Evolutionary conservation across 2,888 invertebrate species (phyloP).

Genomic region (Lissonota sp.): DNA sequence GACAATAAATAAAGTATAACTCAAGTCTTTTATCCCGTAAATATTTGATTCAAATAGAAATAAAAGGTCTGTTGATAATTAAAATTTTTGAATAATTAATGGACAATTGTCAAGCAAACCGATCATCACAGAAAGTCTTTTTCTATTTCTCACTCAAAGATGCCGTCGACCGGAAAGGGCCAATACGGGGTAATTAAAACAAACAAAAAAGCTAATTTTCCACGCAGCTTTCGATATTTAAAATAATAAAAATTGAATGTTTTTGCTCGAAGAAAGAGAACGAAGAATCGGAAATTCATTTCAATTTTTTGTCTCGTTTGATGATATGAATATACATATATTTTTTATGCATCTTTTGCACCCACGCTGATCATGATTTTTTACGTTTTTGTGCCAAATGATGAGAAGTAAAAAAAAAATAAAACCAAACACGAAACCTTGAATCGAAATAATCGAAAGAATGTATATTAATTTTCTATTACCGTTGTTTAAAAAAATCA

Average conservation of each 20-base stretch:
- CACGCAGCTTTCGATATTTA: slow-evolving; percentile 63
- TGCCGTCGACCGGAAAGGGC: slow-evolving; percentile 71
- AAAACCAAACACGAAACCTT: slow-evolving; percentile 15
- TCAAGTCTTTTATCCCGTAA: background rate
- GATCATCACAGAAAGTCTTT: slow-evolving; percentile 44
- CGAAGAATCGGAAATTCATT: slow-evolving; percentile 10
- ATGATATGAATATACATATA: too few relatives aligned
- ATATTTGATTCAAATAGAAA: background rate
- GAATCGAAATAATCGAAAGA: background rate
- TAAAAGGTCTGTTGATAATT: background rate
- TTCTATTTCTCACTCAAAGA: slow-evolving; percentile 69
- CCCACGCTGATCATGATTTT: slow-evolving; percentile 34
- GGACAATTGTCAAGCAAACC: background rate
- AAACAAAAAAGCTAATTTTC: slow-evolving; percentile 59
- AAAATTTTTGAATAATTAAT: background rate
- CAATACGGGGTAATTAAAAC: slow-evolving; percentile 77
- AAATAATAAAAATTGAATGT: background rate
- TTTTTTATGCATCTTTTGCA: slow-evolving; percentile 54
- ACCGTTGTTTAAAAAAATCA: too few relatives aligned
- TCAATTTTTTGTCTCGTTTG: slow-evolving; percentile 5
- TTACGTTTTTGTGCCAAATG: slow-evolving; percentile 21
- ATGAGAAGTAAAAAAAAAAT: slow-evolving; percentile 6
- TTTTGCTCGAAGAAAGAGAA: slow-evolving; percentile 41
- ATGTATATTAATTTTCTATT: too few relatives aligned
- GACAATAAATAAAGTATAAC: slow-evolving; percentile 11